Conservation (phyloP, 1,140 invertebrate genomes). For the Brachionus asplanchnoidis region DNA sequence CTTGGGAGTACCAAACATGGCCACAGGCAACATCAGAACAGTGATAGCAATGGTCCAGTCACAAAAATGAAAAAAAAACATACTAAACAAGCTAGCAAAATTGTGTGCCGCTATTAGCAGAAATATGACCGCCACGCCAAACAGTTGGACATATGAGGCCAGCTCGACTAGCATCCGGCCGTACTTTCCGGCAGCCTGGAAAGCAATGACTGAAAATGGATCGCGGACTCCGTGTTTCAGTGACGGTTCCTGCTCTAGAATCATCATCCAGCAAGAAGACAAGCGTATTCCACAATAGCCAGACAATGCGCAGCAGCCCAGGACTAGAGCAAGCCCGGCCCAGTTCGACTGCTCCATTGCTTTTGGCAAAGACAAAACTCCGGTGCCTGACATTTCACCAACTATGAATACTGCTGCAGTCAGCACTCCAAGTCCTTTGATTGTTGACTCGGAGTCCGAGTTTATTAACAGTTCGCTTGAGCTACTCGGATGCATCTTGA, state of each 20-base stretch:
- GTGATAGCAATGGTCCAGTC: slow-evolving; percentile 64
- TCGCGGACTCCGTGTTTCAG: slow-evolving; percentile 59
- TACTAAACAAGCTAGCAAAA: slow-evolving; percentile 11
- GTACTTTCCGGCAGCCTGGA: slow-evolving; percentile 61
- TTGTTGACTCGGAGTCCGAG: slow-evolving; percentile 40
- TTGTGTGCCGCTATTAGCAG: slow-evolving; percentile 28
- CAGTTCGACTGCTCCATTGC: slow-evolving; percentile 66
- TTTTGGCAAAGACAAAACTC: slow-evolving; percentile 66
- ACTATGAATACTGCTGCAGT: slow-evolving; percentile 65
- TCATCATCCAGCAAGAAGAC: slow-evolving; percentile 67
- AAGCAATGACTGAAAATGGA: slow-evolving; percentile 68
- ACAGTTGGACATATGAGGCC: slow-evolving; percentile 19
- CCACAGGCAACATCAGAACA: slow-evolving; percentile 62
- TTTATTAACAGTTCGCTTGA: neutral
- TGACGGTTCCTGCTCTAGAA: slow-evolving; percentile 66
- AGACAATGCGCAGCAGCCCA: slow-evolving; percentile 62
- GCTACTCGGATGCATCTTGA: neutral
- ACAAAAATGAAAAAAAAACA: slow-evolving; percentile 52
- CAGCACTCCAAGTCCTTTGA: slow-evolving; percentile 51
- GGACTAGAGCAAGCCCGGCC: slow-evolving; percentile 63
- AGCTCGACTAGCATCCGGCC: slow-evolving; percentile 48
- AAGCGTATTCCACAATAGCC: slow-evolving; percentile 61
- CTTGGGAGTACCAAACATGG: slow-evolving; percentile 66
- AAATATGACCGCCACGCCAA: slow-evolving; percentile 35
- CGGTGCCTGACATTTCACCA: slow-evolving; percentile 71